A percentile compares a stretch with the other conserved stretches of the same genome.
phyloP scores from a whole-genome alignment of 2,888 invertebrate species.

The Frankliniella fusca region DNA sequence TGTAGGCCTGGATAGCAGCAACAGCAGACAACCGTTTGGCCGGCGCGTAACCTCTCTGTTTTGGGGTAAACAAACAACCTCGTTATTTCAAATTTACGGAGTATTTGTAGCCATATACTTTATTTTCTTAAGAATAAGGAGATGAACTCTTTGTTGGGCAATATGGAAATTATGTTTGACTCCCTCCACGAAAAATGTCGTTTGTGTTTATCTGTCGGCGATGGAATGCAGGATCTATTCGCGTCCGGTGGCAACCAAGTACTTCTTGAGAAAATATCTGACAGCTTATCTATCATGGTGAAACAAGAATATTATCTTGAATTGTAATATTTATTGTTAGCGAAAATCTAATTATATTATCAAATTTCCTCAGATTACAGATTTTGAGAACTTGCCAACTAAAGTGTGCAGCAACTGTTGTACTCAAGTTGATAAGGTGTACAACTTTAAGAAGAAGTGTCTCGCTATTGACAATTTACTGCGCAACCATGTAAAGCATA shows the following conservation, averaged over 20 bases:
- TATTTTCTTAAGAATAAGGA: no score
- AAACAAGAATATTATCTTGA: neutral
- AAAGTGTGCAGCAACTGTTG: neutral
- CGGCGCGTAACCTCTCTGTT: no score
- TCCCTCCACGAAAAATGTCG: neutral
- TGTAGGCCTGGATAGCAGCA: no score
- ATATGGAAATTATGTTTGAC: neutral
- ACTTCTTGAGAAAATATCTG: neutral
- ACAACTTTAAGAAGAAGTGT: neutral
- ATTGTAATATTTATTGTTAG: neutral
- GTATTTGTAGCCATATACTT: no score
- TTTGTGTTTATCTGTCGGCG: neutral
- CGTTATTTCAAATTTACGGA: no score
- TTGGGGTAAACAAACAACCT: no score
- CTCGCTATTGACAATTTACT: neutral
- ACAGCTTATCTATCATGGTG: neutral
- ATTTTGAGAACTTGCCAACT: neutral
- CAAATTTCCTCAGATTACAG: neutral
- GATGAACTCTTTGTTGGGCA: no score
- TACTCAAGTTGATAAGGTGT: neutral
- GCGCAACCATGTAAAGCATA: neutral
- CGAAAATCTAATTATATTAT: neutral
- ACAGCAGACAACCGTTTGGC: no score
- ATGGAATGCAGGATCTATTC: neutral
- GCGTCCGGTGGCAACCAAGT: neutral